A percentile compares a stretch with the other conserved stretches of the same genome.
Evolutionary conservation across 2,888 invertebrate genomes (phyloP).

Genomic region (Plebejus melissa): DNA sequence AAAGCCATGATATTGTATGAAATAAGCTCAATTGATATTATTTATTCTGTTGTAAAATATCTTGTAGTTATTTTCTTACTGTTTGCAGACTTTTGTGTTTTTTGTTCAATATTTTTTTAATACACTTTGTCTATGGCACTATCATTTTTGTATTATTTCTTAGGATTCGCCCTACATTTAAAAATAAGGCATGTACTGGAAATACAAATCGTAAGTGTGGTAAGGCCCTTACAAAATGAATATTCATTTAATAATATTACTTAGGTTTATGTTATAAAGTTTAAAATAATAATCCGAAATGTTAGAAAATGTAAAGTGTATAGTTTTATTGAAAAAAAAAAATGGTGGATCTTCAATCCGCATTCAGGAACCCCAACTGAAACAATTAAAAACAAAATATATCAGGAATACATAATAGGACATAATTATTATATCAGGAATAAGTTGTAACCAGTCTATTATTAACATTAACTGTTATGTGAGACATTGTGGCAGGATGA

Average conservation of each 20-base stretch:
- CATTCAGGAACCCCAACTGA: slow-evolving; percentile 50
- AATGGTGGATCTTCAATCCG: neutral
- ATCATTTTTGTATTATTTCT: slow-evolving; percentile 27
- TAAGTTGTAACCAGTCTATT: neutral
- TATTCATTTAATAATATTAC: too few species aligned
- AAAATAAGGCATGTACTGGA: neutral
- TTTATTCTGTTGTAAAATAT: slow-evolving; percentile 7
- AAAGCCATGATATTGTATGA: neutral
- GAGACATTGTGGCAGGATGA: too few species aligned
- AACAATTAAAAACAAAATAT: slow-evolving; percentile 38
- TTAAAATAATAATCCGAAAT: neutral
- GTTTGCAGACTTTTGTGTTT: neutral
- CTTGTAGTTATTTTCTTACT: slow-evolving; percentile 7
- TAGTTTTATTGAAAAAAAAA: neutral
- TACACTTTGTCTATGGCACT: slow-evolving; percentile 16
- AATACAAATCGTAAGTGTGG: too few species aligned
- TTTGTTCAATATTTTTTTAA: slow-evolving; percentile 4
- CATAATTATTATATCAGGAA: neutral
- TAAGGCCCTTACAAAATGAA: too few species aligned
- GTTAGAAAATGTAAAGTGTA: neutral
- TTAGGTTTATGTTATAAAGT: too few species aligned
- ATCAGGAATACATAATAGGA: neutral
- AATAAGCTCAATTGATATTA: neutral
- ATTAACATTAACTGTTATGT: too few species aligned
- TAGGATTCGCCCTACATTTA: neutral